phyloP scores from a whole-genome alignment of 2,113 vertebrate genomes.

The Meleagris gallopavo region DNA sequence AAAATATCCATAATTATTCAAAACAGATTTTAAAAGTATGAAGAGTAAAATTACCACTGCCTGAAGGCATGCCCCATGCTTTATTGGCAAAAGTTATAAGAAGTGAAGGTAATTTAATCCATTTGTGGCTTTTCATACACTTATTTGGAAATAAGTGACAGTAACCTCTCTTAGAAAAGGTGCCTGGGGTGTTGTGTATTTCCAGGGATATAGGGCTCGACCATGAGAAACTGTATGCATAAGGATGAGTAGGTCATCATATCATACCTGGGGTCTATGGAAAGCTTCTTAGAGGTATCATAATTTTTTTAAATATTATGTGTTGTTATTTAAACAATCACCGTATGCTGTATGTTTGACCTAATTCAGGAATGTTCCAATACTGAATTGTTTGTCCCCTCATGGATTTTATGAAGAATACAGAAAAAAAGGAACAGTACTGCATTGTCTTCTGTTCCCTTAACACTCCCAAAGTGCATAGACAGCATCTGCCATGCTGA shows the following conservation, averaged over 20 bases:
- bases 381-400: background rate
- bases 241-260: background rate
- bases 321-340: background rate
- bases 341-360: too few relatives aligned
- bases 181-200: background rate
- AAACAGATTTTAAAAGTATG: background rate
- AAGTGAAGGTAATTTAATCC: background rate
- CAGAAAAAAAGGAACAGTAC: background rate
- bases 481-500: background rate
- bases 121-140: background rate
- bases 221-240: background rate
- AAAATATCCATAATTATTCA: background rate
- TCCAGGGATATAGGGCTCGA: background rate
- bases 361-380: background rate
- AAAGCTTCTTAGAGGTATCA: background rate
- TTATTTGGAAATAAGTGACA: background rate
- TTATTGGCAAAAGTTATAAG: background rate
- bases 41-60: background rate
- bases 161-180: background rate
- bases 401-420: background rate
- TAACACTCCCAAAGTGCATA: background rate
- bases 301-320: background rate
- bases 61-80: background rate
- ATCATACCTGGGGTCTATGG: fast-evolving
- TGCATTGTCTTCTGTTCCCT: background rate